A percentile compares a stretch with the other conserved stretches of the same genome.
phyloP scores from a whole-genome alignment of 37 sponge, comb jelly and placozoan species.

The Mnemiopsis leidyi region DNA sequence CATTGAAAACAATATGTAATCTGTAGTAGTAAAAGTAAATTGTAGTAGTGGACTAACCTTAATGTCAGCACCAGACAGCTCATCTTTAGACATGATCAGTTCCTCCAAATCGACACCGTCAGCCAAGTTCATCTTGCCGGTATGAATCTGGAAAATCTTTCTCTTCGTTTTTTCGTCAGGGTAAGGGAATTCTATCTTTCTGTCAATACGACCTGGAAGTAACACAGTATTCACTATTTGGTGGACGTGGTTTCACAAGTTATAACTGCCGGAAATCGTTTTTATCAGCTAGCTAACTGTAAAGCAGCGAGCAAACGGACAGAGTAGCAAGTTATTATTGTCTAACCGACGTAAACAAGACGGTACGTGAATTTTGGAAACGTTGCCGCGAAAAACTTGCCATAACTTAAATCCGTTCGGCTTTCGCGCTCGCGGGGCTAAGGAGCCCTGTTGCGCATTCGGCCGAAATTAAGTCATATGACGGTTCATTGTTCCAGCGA shows the following conservation, averaged over 20 bases:
- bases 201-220: slow-evolving; percentile 88
- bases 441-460: too few species aligned
- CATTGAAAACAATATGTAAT: too few species aligned
- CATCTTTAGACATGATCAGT: slow-evolving; percentile 94
- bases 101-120: slow-evolving; percentile 93
- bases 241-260: too few species aligned
- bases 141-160: slow-evolving; percentile 95
- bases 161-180: slow-evolving; percentile 96
- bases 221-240: too few species aligned
- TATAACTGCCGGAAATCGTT: too few species aligned
- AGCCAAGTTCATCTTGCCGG: slow-evolving; percentile 91
- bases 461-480: background rate
- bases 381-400: background rate
- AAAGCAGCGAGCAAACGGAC: too few species aligned
- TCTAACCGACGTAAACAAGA: background rate
- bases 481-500: background rate
- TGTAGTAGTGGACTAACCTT: too few species aligned
- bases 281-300: too few species aligned
- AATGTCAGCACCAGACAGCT: slow-evolving; percentile 97
- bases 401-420: background rate
- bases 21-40: too few species aligned
- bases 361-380: background rate
- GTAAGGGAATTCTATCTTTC: slow-evolving; percentile 98
- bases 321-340: too few species aligned
- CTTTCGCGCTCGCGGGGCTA: background rate